A percentile compares a stretch with the other conserved stretches of the same genome.
phyloP scores from a whole-genome alignment of 37 sponge, comb jelly and placozoan genomes.

The Beroe forskalii region DNA sequence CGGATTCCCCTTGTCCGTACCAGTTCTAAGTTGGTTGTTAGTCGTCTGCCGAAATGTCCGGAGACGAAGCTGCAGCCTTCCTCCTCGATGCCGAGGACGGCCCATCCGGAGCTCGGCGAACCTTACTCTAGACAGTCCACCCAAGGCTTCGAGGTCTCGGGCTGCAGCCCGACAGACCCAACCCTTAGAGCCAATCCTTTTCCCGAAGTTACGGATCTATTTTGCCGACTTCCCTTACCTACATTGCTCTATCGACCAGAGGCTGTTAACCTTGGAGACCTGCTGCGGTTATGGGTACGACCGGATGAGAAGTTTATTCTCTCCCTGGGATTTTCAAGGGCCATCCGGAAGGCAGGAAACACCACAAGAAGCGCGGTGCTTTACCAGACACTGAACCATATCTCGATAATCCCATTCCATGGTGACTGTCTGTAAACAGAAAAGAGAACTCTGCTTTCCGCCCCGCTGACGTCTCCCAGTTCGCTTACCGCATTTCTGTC shows the following conservation, averaged over 20 bases:
- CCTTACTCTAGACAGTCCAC: conserved; percentile 69
- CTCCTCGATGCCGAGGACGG: conserved; percentile 67
- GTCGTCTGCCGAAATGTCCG: conserved; percentile 71
- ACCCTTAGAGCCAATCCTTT: conserved; percentile 76
- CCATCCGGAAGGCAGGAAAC: conserved; percentile 67
- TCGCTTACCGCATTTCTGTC: conserved; percentile 8
- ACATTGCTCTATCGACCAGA: conserved; percentile 78
- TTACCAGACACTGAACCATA: conserved; percentile 73
- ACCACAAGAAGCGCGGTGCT: conserved; percentile 74
- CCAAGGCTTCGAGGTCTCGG: conserved; percentile 68
- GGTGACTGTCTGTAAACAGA: conserved; percentile 24
- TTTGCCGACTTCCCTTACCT: conserved; percentile 79
- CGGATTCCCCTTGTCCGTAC: conserved; percentile 88
- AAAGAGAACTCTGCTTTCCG: conserved; percentile 13
- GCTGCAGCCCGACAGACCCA: conserved; percentile 79
- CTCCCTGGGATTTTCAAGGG: conserved; percentile 80
- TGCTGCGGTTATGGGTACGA: conserved; percentile 79
- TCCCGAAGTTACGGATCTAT: conserved; percentile 76
- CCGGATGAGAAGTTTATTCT: conserved; percentile 72
- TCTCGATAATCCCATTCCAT: conserved; percentile 74
- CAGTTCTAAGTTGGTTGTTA: conserved; percentile 85
- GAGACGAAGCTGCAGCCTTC: conserved; percentile 68
- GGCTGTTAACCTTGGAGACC: conserved; percentile 79
- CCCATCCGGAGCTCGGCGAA: conserved; percentile 68
- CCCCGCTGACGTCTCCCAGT: conserved; percentile 1